Evolutionary conservation across 2,888 invertebrate species (phyloP).

Genomic region (Pseudoips prasinana): DNA sequence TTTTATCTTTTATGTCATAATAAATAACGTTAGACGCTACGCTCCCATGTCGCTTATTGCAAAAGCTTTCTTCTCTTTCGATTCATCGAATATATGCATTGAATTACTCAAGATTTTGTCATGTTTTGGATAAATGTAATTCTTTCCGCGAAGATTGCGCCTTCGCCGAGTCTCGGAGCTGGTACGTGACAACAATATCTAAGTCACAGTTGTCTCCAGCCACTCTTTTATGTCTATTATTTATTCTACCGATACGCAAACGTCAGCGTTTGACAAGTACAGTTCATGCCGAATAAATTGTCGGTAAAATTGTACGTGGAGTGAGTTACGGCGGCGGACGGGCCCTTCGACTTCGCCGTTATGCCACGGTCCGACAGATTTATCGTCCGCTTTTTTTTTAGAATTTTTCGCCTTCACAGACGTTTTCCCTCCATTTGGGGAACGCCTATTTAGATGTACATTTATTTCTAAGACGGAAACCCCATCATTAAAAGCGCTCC

Average conservation of each 20-base stretch:
- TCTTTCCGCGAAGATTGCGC: slow-evolving; percentile 76
- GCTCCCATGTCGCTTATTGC: slow-evolving; percentile 23
- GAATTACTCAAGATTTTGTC: slow-evolving; percentile 73
- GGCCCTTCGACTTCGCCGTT: slow-evolving; percentile 59
- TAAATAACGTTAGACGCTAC: slow-evolving; percentile 19
- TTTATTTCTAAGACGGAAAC: slow-evolving; percentile 28
- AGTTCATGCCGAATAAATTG: slow-evolving; percentile 76
- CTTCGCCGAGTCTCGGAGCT: slow-evolving; percentile 57
- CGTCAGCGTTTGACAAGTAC: slow-evolving; percentile 79
- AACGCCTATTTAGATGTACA: slow-evolving; percentile 28
- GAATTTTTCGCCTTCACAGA: slow-evolving; percentile 50
- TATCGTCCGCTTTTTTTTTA: slow-evolving; percentile 61
- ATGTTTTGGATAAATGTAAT: slow-evolving; percentile 76
- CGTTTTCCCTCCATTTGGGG: slow-evolving; percentile 37
- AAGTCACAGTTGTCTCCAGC: slow-evolving; percentile 62
- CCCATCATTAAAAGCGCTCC: slow-evolving; percentile 36
- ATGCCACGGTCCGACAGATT: slow-evolving; percentile 58
- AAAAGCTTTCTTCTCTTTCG: slow-evolving; percentile 19
- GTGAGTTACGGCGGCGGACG: slow-evolving; percentile 72
- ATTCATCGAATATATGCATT: slow-evolving; percentile 63
- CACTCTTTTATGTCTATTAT: slow-evolving; percentile 71
- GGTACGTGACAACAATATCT: slow-evolving; percentile 74
- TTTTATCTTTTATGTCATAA: slow-evolving; percentile 4
- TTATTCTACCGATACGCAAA: slow-evolving; percentile 72
- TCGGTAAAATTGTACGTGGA: slow-evolving; percentile 69